Evolutionary conservation across 2,797 vertebrate genomes (phyloP).

Genomic region (Siniperca obscura): DNA sequence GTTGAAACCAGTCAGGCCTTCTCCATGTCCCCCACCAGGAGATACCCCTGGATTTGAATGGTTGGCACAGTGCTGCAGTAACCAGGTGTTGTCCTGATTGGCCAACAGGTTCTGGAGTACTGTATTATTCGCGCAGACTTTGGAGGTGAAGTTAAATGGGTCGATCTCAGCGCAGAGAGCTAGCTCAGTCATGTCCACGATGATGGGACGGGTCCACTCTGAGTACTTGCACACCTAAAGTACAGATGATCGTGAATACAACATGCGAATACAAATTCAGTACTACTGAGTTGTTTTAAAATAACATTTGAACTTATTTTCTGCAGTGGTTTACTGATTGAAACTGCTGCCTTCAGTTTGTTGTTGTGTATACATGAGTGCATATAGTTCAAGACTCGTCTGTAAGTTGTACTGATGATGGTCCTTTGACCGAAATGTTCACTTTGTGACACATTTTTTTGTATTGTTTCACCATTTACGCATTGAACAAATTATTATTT

Average conservation of each 20-base stretch:
- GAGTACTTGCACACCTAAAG: conserved; percentile 80
- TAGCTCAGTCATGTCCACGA: conserved; percentile 86
- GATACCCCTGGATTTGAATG: conserved; percentile 42
- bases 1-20: conserved; percentile 61
- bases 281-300: neutral
- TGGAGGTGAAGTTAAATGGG: conserved; percentile 80
- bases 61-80: conserved; percentile 82
- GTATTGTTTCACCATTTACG: too few relatives aligned
- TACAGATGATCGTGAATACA: neutral
- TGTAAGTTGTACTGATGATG: neutral
- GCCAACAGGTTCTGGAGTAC: conserved; percentile 83
- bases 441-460: neutral
- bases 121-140: conserved; percentile 80
- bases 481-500: too few relatives aligned
- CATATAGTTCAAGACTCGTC: neutral
- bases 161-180: conserved; percentile 84
- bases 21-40: conserved; percentile 19
- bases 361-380: neutral
- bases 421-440: neutral
- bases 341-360: neutral
- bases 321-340: neutral
- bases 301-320: neutral
- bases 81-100: conserved; percentile 87
- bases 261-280: neutral
- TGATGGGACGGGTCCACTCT: conserved; percentile 81